Evolutionary conservation across 2,888 invertebrate species (phyloP), one percentile per base, ranked within the genome.

Genomic region (Nematopogon swammerdamellus): DNA sequence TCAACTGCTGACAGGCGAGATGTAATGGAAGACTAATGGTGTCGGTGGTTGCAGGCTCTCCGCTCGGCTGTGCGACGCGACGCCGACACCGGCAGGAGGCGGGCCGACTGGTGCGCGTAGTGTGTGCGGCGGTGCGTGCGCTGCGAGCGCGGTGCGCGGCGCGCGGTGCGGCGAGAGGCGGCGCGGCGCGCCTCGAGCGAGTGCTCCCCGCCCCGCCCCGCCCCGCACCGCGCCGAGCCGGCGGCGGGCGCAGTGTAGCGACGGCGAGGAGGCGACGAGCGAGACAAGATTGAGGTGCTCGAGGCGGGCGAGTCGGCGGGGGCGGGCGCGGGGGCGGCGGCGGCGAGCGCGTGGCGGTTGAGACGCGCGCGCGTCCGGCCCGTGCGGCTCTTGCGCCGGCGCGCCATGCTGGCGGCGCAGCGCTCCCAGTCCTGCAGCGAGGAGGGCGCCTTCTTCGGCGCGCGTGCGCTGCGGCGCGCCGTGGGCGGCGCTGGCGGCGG

Each of bases 401-500:
- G 75, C 69, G 75, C 70, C 68, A 80, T 80, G 80, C 59, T 80
- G 68, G 68, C 77, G 53, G 73, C 79, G 65, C 80, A 80, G 72
- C 73, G 80, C 56, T 76, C 76, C 63, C 80, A 79, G 67, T 80
- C 80, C 57, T 80, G 80, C 65, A 80, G 76, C 77, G 80, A 80
- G 60, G 80, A 80, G 66, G 80, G 80, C 62, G 80, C 80, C 60
- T 80, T 79, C 68, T 80, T 80, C 70, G 80, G 79, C 53, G 77
- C 73, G 70, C 76, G 80, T 62, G 72, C 74, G 65, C 70, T 80
- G 62, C 75, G 81, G 66, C 73, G 74, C 80, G 82, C n/a, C n/a
- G n/a, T n/a, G n/a, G n/a, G 82, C 74, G 82, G 80, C 68, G 79
- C 76, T 68, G 80, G 80, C 65, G 75, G 76, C 63, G 81, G 73